Evolutionary conservation across 53 echinoderm and acorn worm genomes (phyloP).

Genomic region (Echinometra lucunter): DNA sequence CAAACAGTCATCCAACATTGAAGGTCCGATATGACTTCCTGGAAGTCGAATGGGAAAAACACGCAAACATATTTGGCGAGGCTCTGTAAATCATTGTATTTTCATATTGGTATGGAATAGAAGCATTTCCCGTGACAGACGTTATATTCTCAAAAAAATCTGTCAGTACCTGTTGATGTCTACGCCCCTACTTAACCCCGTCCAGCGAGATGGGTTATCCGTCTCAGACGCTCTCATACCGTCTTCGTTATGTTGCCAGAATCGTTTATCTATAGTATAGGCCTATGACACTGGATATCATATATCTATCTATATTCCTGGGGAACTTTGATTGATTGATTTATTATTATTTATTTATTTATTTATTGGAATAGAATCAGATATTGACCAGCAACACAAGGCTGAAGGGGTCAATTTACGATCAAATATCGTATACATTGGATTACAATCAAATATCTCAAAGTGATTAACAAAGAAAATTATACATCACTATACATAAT

Average conservation of each 20-base stretch:
- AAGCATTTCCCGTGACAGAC: not conserved
- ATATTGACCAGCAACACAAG: no score
- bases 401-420: no score
- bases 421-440: no score
- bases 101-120: not conserved
- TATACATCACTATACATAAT: no score
- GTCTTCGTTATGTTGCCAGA: not conserved
- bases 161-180: not conserved
- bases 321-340: no score
- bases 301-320: no score
- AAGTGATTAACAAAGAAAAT: no score
- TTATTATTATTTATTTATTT: no score
- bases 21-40: not conserved
- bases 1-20: not conserved
- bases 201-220: not conserved
- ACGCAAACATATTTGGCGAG: not conserved
- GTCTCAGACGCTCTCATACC: no score
- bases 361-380: no score
- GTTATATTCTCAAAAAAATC: not conserved
- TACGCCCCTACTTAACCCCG: constrained; percentile 30
- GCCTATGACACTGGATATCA: not conserved
- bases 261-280: not conserved
- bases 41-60: not conserved
- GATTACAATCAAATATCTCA: no score
- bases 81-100: not conserved